Conservation (phyloP, 2,113 vertebrate genomes). For the Tyto alba region DNA sequence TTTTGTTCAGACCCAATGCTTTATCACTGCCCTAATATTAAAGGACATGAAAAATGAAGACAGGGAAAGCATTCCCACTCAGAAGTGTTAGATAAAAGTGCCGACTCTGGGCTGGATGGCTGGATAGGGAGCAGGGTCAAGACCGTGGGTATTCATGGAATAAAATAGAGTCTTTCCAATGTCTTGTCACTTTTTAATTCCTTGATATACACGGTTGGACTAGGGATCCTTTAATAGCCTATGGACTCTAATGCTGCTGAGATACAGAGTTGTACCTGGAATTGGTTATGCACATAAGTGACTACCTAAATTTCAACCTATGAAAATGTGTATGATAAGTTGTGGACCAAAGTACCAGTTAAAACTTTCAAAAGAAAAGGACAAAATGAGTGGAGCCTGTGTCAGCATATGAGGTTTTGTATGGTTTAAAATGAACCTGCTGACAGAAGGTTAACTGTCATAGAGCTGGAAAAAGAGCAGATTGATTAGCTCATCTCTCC, state of each 20-base stretch:
- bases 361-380: not conserved
- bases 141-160: not conserved
- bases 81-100: not conserved
- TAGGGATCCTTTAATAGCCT: not conserved
- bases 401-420: not conserved
- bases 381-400: not conserved
- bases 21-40: not conserved
- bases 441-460: not conserved
- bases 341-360: not conserved
- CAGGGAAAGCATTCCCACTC: not conserved
- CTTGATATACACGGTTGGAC: not conserved
- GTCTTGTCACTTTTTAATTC: not conserved
- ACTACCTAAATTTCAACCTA: not conserved
- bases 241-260: not conserved
- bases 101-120: not conserved
- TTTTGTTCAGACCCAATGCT: not conserved
- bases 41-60: not conserved
- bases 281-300: not conserved
- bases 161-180: not conserved
- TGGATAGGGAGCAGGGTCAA: not conserved
- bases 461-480: not conserved
- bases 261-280: not conserved
- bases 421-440: not conserved
- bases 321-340: not conserved
- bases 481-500: slow-evolving; percentile 43